Evolutionary conservation across 2,888 invertebrate species (phyloP).

Genomic region (Leptothorax acervorum): DNA sequence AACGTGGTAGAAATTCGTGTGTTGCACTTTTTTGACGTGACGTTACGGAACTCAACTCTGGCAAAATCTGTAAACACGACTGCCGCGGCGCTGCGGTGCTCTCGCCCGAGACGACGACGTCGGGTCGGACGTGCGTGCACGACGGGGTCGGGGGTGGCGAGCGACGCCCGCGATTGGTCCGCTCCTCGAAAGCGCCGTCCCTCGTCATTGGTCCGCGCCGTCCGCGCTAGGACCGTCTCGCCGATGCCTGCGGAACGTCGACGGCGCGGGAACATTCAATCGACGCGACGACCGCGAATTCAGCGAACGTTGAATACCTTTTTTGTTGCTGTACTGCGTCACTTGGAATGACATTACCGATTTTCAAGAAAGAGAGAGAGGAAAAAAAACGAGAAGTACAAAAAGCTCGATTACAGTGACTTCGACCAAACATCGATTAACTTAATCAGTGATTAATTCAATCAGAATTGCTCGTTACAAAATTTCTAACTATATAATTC

Average conservation of each 20-base stretch:
- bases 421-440: background rate
- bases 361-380: background rate
- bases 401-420: background rate
- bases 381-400: background rate
- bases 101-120: constrained; percentile 53
- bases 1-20: constrained; percentile 82
- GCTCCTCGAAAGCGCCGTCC: too few relatives aligned
- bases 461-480: background rate
- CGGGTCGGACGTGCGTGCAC: constrained; percentile 43
- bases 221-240: constrained; percentile 41
- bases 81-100: constrained; percentile 79
- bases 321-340: background rate
- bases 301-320: too few relatives aligned
- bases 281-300: background rate
- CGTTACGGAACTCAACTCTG: constrained; percentile 84
- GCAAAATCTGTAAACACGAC: constrained; percentile 83
- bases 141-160: constrained; percentile 6
- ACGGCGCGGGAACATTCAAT: constrained; percentile 18
- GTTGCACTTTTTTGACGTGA: constrained; percentile 84
- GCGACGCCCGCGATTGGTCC: constrained; percentile 23
- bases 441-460: background rate
- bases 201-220: background rate
- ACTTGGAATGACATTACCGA: background rate
- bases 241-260: background rate
- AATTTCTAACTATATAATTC: background rate